Evolutionary conservation across 1,140 invertebrate species (phyloP).

Genomic region (Lepidotrigona ventralis): DNA sequence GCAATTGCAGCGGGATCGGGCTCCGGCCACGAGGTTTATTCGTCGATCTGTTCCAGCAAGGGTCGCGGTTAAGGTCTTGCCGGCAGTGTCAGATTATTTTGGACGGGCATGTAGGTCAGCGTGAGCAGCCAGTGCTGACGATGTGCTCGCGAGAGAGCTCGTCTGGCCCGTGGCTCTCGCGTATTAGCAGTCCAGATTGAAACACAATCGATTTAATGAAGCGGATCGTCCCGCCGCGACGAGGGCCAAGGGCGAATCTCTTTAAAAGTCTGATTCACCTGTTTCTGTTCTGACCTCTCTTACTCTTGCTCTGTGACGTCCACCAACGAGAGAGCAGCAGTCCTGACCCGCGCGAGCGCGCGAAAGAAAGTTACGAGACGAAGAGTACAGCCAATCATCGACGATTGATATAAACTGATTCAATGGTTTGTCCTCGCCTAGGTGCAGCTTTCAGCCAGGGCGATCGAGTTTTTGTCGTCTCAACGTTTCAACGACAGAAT

Average conservation of each 20-base stretch:
- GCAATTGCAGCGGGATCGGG: background rate
- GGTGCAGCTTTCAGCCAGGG: background rate
- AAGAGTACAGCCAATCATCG: conserved; percentile 57
- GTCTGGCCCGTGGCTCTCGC: conserved; percentile 49
- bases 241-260: conserved; percentile 74
- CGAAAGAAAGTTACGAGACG: conserved; percentile 54
- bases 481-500: background rate
- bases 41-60: conserved; percentile 45
- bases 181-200: conserved; percentile 66
- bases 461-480: background rate
- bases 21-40: background rate
- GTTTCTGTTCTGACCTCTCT: conserved; percentile 59
- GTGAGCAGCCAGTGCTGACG: conserved; percentile 28
- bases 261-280: conserved; percentile 72
- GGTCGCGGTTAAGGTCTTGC: conserved; percentile 67
- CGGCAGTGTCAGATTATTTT: conserved; percentile 64
- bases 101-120: conserved; percentile 65
- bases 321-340: background rate
- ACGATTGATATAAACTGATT: conserved; percentile 63
- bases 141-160: conserved; percentile 31
- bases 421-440: conserved; percentile 53
- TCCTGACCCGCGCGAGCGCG: conserved; percentile 49
- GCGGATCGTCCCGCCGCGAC: conserved; percentile 60
- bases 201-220: conserved; percentile 74
- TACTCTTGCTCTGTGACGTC: conserved; percentile 23